phyloP scores from a whole-genome alignment of 2,888 invertebrate species.

The Stegana nigrithorax region DNA sequence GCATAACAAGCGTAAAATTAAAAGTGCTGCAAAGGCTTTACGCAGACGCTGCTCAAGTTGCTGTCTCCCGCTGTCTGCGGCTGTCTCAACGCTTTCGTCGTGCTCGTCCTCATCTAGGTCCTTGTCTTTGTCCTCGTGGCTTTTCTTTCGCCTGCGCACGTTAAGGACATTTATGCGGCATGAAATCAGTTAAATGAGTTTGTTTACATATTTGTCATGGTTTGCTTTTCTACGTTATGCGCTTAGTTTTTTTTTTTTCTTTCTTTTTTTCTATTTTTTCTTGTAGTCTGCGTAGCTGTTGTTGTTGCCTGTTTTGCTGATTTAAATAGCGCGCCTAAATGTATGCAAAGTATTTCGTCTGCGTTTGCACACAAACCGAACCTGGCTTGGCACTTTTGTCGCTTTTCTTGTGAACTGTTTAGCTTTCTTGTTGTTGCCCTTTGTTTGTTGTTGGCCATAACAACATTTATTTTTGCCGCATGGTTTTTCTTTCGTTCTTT shows the following conservation, averaged over 20 bases:
- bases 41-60: too few species aligned
- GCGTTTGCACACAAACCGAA: neutral
- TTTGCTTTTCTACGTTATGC: slow-evolving; percentile 11
- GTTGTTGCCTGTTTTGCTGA: too few species aligned
- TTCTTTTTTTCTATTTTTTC: too few species aligned
- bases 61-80: neutral
- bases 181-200: slow-evolving; percentile 58
- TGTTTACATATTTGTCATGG: slow-evolving; percentile 51
- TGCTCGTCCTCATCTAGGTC: neutral
- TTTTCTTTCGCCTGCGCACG: neutral
- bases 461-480: slow-evolving; percentile 53
- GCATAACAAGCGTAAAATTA: slow-evolving; percentile 14
- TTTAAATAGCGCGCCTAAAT: slow-evolving; percentile 36
- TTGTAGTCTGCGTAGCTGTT: neutral
- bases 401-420: slow-evolving; percentile 1
- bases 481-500: too few species aligned
- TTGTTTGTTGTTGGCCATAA: neutral
- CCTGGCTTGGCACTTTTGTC: neutral
- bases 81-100: too few species aligned
- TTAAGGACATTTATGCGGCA: slow-evolving; percentile 17
- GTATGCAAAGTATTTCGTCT: slow-evolving; percentile 35
- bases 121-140: neutral
- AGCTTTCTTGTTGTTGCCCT: neutral
- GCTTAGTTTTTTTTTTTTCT: slow-evolving; percentile 9
- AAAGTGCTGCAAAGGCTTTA: slow-evolving; percentile 12